These are phyloP conservation scores for Xestia c-nigrum DNA, from an alignment of 2,888 invertebrate species.

Conservation along the genomic window DNA sequence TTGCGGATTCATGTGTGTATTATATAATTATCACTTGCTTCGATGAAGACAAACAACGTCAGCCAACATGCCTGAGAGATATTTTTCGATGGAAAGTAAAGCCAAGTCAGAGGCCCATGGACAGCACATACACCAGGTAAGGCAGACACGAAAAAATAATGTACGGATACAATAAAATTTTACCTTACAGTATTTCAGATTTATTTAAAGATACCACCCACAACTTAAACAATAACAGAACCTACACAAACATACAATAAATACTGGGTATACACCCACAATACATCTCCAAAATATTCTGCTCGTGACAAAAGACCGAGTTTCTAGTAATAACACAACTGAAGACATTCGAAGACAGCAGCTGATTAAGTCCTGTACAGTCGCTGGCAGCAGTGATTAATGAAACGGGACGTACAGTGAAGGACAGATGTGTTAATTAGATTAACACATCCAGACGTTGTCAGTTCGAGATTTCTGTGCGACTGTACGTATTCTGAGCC, in stretches of 20 bases:
- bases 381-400: constrained; percentile 78
- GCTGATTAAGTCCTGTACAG: constrained; percentile 70
- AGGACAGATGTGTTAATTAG: constrained; percentile 83
- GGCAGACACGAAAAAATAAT: too few species aligned
- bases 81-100: too few species aligned
- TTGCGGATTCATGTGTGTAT: too few species aligned
- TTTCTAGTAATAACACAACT: constrained; percentile 64
- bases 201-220: too few species aligned
- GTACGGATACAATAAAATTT: neutral
- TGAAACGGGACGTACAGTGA: constrained; percentile 75
- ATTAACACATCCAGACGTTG: constrained; percentile 74
- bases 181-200: neutral
- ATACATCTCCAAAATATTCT: constrained; percentile 57
- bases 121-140: too few species aligned
- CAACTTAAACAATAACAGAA: neutral
- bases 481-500: constrained; percentile 61
- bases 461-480: constrained; percentile 68
- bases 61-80: too few species aligned
- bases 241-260: neutral
- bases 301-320: constrained; percentile 55
- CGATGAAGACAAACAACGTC: too few species aligned
- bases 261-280: neutral
- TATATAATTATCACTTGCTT: too few species aligned
- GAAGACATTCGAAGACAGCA: constrained; percentile 69
- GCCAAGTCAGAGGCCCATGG: too few species aligned